Percentiles rank a stretch among this genome's conserved stretches.
phyloP scores from a whole-genome alignment of 2,797 vertebrate genomes.

The Sus cebifrons region DNA sequence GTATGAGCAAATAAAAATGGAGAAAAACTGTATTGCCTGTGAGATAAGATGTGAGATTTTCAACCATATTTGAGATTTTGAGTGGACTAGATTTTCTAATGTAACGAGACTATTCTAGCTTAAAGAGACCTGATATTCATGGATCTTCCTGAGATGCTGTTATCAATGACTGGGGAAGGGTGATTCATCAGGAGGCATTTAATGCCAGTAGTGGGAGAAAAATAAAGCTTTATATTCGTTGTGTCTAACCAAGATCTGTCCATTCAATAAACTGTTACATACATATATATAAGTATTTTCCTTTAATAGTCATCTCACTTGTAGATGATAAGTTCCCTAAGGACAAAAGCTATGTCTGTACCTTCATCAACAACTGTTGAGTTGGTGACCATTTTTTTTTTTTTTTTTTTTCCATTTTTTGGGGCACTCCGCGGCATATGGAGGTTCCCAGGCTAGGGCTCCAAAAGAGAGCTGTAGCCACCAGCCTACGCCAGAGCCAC shows the following conservation, averaged over 20 bases:
- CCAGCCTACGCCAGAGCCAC: no score
- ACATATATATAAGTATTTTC: not conserved
- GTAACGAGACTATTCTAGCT: not conserved
- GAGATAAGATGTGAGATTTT: not conserved
- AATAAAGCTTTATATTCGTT: not conserved
- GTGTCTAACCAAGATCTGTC: not conserved
- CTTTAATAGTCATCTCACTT: not conserved
- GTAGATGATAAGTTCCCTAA: not conserved
- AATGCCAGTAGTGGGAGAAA: not conserved
- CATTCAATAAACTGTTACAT: not conserved
- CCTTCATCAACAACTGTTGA: not conserved
- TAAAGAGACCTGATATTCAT: not conserved
- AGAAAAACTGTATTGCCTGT: not conserved
- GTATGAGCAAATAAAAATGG: not conserved
- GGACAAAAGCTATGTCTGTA: not conserved
- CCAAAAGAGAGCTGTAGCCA: no score
- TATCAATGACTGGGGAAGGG: not conserved
- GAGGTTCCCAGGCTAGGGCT: no score
- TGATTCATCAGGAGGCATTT: not conserved
- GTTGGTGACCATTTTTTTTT: not conserved
- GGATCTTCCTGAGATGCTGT: not conserved
- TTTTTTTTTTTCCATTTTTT: no score
- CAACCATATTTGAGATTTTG: not conserved
- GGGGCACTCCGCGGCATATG: no score
- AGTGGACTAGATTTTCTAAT: not conserved